Evolutionary conservation across 2,797 vertebrate genomes (phyloP), one percentile per base, ranked within the genome.

Genomic region (Sternarchorhynchus goeldii): DNA sequence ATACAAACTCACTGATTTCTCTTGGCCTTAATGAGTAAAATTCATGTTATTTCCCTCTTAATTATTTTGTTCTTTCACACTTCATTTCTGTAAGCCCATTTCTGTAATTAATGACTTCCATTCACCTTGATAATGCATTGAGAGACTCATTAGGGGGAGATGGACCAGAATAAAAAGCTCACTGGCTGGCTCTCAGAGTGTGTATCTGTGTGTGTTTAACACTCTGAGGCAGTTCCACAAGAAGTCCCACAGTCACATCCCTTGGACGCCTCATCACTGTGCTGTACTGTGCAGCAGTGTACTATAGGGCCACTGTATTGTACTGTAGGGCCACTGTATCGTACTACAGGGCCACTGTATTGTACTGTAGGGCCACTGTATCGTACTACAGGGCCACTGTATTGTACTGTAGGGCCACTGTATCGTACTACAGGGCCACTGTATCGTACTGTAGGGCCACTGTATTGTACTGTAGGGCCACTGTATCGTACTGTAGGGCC

Each of bases 241-340:
- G 45, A 45, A 0, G 25, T 25, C 72, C 79, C 56, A 56, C 14
- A 75, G 10, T 81, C 82, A 76, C 71, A 79, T 88, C 83, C 59
- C 86, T 88, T 86, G 88, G 86, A 89, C 87, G 55, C 84, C 75
- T 85, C 66, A 89, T 83, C 79, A 82, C 50, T 64, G 75, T 78
- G 78, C 63, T 45, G 5, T n/a, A n/a, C n/a, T n/a, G n/a, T n/a
- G n/a, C n/a, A n/a, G n/a, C n/a, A n/a, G n/a, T n/a, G 4, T 36
- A 36, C 34, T 36, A 2, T 36, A 36, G 34, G 4, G 34, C 34
- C 6, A 36, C 34, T 36, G 34, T 36, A 36, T 7, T 0, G 6
- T 36, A 41, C 39, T 2, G 8, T 6, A 41, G 3, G 6, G 39
- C 39, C 39, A 41, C 39, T 41, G 39, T 41, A 7, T 10, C 39